Evolutionary conservation across 2,888 invertebrate genomes (phyloP).

Genomic region (Stenurella melanura): DNA sequence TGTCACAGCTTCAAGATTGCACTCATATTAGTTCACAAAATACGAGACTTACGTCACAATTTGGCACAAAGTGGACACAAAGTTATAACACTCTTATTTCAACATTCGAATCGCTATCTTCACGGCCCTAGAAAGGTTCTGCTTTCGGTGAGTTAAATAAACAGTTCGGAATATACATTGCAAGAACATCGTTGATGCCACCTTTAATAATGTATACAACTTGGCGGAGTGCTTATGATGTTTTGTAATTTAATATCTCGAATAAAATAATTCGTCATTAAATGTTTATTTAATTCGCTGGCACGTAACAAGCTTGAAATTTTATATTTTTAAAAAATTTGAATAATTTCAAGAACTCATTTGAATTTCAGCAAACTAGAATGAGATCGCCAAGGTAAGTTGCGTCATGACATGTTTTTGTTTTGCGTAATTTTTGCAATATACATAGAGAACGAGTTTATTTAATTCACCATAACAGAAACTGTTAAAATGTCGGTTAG

Average conservation of each 20-base stretch:
- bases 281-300: slow-evolving; percentile 20
- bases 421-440: slow-evolving; percentile 22
- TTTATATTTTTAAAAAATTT: slow-evolving; percentile 24
- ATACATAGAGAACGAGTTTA: slow-evolving; percentile 18
- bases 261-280: slow-evolving; percentile 18
- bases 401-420: not conserved
- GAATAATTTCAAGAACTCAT: slow-evolving; percentile 31
- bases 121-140: not conserved
- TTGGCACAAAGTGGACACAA: too few relatives aligned
- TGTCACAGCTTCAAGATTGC: too few relatives aligned
- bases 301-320: slow-evolving; percentile 15
- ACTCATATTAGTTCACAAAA: too few relatives aligned
- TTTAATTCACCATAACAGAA: slow-evolving; percentile 22
- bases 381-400: slow-evolving; percentile 24
- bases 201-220: slow-evolving; percentile 8
- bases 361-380: slow-evolving; percentile 27
- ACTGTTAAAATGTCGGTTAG: not conserved
- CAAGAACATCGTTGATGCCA: not conserved
- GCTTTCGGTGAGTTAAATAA: slow-evolving; percentile 12
- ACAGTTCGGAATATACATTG: not conserved
- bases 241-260: not conserved
- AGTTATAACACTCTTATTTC: too few relatives aligned
- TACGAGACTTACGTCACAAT: too few relatives aligned
- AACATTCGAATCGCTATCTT: too few relatives aligned
- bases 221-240: slow-evolving; percentile 2